These are phyloP conservation scores for Hozukius guyotensis DNA, from an alignment of 2,797 vertebrate species.

Conservation along the genomic window DNA sequence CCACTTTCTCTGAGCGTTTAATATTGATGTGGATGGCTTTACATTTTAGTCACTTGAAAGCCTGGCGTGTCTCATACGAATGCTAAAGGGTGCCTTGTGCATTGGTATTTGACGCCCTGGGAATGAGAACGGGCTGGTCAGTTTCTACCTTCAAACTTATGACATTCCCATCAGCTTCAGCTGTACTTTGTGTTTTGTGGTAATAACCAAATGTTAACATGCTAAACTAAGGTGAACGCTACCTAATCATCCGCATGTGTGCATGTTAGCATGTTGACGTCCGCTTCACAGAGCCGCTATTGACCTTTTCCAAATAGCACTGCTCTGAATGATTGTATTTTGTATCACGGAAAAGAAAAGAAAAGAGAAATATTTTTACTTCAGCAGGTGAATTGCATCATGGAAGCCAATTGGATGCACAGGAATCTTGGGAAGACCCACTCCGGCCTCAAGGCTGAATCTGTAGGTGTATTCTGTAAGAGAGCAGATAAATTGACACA, in stretches of 20 bases:
- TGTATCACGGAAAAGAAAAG: not conserved
- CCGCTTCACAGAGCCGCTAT: not conserved
- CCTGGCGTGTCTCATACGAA: accelerated
- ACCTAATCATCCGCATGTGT: not conserved
- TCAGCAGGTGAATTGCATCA: constrained; percentile 88
- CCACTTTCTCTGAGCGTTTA: too few species aligned
- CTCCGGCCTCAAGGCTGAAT: constrained; percentile 75
- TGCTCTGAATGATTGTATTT: not conserved
- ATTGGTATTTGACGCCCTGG: too few species aligned
- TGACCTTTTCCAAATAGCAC: not conserved
- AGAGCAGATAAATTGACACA: not conserved
- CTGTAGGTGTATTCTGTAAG: constrained; percentile 89
- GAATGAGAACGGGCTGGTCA: not conserved
- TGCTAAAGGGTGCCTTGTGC: too few species aligned
- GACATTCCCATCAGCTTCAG: not conserved
- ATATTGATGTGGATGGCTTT: too few species aligned
- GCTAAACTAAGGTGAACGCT: not conserved
- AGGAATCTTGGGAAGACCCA: constrained; percentile 92
- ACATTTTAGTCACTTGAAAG: too few species aligned
- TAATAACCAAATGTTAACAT: not conserved
- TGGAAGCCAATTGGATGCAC: constrained; percentile 94
- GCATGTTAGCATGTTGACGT: not conserved
- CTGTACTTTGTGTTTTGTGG: not conserved
- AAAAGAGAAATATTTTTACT: constrained; percentile 68
- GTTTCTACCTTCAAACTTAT: not conserved